Percentiles rank a stretch among this genome's conserved stretches.
Evolutionary conservation across 2,888 invertebrate species (phyloP).

Genomic region (Aproaerema taeniolella): DNA sequence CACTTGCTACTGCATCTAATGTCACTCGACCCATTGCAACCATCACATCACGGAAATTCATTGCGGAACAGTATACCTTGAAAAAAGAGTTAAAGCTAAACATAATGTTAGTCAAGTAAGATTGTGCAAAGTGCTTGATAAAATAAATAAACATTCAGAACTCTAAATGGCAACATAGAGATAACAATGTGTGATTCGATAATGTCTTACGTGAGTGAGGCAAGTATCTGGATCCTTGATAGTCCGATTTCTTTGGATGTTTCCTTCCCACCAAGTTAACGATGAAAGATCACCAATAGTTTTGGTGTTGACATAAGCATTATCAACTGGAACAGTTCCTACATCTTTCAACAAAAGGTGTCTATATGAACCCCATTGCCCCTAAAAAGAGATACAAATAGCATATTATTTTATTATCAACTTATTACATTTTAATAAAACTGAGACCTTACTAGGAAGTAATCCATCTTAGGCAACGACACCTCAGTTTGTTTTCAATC

Average conservation of each 20-base stretch:
- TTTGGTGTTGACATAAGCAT: constrained; percentile 86
- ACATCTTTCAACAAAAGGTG: constrained; percentile 82
- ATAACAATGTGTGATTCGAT: too few relatives aligned
- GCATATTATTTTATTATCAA: background rate
- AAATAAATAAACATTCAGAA: too few relatives aligned
- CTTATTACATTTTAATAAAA: background rate
- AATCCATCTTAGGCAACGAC: too few relatives aligned
- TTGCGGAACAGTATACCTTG: constrained; percentile 83
- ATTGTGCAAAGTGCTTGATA: too few relatives aligned
- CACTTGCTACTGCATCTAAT: constrained; percentile 85
- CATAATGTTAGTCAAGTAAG: constrained; percentile 1
- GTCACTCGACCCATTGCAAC: constrained; percentile 93
- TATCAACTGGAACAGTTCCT: constrained; percentile 66
- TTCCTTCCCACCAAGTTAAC: constrained; percentile 83
- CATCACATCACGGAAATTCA: constrained; percentile 98
- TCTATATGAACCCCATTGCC: constrained; percentile 87
- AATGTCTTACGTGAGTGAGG: too few relatives aligned
- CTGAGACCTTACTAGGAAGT: too few relatives aligned
- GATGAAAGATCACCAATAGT: constrained; percentile 92
- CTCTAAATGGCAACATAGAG: too few relatives aligned
- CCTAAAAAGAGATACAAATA: constrained; percentile 31
- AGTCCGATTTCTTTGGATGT: background rate
- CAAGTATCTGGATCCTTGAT: background rate
- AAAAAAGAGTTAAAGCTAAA: too few relatives aligned
- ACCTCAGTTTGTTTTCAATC: too few relatives aligned